A percentile compares a stretch with the other conserved stretches of the same genome.
phyloP scores from a whole-genome alignment of 2,797 vertebrate species.

The Thripadectes ignobilis region DNA sequence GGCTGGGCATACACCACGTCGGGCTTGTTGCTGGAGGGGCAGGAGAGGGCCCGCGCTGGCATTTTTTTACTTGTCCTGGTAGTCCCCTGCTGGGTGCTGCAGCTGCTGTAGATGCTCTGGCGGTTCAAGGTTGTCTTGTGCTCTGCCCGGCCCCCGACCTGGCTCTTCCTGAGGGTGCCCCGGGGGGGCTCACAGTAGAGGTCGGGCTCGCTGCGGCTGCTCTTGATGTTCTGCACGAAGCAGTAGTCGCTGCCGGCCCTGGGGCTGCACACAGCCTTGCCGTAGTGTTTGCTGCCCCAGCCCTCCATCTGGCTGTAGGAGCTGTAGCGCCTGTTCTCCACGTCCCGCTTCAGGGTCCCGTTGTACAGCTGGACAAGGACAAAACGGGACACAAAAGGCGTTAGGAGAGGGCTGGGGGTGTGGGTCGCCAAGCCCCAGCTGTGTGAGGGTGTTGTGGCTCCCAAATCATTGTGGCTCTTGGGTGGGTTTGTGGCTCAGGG shows the following conservation, averaged over 20 bases:
- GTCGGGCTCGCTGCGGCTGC: slow-evolving; percentile 80
- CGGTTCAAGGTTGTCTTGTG: slow-evolving; percentile 73
- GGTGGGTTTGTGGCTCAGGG: rapidly evolving
- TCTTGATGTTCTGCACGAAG: slow-evolving; percentile 81
- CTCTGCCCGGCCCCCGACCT: slow-evolving; percentile 49
- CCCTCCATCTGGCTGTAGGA: slow-evolving; percentile 83
- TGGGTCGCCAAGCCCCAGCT: rapidly evolving
- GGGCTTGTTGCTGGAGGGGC: slow-evolving; percentile 72
- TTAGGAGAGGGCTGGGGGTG: neutral
- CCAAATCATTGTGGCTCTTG: rapidly evolving
- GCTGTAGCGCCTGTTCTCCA: slow-evolving; percentile 77
- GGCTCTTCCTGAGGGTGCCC: slow-evolving; percentile 73
- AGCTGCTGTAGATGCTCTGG: slow-evolving; percentile 79
- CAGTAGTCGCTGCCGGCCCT: slow-evolving; percentile 75
- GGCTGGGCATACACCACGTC: slow-evolving; percentile 71
- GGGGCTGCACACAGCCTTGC: slow-evolving; percentile 60
- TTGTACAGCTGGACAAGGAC: slow-evolving; percentile 72
- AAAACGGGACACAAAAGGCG: neutral
- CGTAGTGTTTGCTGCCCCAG: slow-evolving; percentile 70
- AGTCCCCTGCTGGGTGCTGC: slow-evolving; percentile 74
- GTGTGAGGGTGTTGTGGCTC: rapidly evolving
- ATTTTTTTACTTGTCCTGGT: slow-evolving; percentile 68
- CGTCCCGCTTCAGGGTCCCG: slow-evolving; percentile 78
- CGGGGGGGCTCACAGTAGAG: slow-evolving; percentile 75
- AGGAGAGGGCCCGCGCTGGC: slow-evolving; percentile 70